Evolutionary conservation across 1,140 invertebrate genomes (phyloP).

Genomic region (Campoletis sonorensis): DNA sequence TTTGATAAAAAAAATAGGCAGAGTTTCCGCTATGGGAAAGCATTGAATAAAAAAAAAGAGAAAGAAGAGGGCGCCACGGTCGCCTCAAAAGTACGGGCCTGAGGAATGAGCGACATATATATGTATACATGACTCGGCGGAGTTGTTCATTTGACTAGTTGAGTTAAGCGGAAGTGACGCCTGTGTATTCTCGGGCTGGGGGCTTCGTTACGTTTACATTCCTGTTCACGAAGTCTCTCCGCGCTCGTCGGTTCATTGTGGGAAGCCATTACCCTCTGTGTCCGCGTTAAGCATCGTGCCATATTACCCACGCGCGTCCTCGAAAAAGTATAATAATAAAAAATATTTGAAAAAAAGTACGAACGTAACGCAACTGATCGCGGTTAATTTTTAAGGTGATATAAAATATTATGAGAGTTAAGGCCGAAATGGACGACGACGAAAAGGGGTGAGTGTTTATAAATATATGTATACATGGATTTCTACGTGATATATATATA

Average conservation of each 20-base stretch:
- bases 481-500: no score
- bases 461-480: no score
- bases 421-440: conserved; percentile 79
- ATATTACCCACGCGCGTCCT: conserved; percentile 72
- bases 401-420: conserved; percentile 79
- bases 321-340: not conserved
- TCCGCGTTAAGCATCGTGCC: conserved; percentile 74
- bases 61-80: not conserved
- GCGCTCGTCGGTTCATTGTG: conserved; percentile 65
- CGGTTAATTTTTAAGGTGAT: conserved; percentile 73
- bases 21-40: no score
- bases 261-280: conserved; percentile 74
- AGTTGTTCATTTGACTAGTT: conserved; percentile 61
- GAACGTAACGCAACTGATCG: conserved; percentile 67
- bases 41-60: no score
- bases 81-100: conserved; percentile 25
- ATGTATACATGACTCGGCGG: not conserved
- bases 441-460: conserved; percentile 75
- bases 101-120: not conserved
- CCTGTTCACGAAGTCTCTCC: conserved; percentile 67
- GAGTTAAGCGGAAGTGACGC: conserved; percentile 70
- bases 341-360: conserved; percentile 17
- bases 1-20: no score
- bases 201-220: conserved; percentile 72
- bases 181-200: conserved; percentile 33